phyloP scores from a whole-genome alignment of 2,888 invertebrate species.

The Macrosoma leucophasiata region DNA sequence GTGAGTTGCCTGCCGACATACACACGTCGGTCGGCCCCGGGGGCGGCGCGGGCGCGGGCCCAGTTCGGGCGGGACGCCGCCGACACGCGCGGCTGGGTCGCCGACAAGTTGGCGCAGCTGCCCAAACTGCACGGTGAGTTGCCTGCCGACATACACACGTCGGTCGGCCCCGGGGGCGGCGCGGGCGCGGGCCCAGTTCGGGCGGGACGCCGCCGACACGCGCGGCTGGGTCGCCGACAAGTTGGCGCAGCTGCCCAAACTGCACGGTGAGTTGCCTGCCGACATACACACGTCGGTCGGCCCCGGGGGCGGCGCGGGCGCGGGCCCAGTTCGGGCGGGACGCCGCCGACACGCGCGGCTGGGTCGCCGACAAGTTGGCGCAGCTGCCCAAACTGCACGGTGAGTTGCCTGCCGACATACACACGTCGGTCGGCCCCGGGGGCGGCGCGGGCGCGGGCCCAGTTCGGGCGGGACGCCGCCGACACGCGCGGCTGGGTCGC shows the following conservation, averaged over 20 bases:
- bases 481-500: slow-evolving; percentile 95
- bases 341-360: slow-evolving; percentile 91
- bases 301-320: slow-evolving; percentile 85
- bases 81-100: slow-evolving; percentile 93
- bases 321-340: slow-evolving; percentile 95
- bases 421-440: slow-evolving; percentile 81
- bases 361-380: slow-evolving; percentile 87
- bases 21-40: slow-evolving; percentile 81
- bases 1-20: slow-evolving; percentile 26
- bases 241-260: slow-evolving; percentile 85
- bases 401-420: slow-evolving; percentile 65
- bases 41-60: slow-evolving; percentile 87
- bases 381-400: slow-evolving; percentile 85
- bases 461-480: slow-evolving; percentile 93
- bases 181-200: slow-evolving; percentile 91
- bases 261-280: slow-evolving; percentile 66
- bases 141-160: slow-evolving; percentile 53
- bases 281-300: slow-evolving; percentile 79
- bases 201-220: slow-evolving; percentile 93
- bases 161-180: slow-evolving; percentile 84
- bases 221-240: slow-evolving; percentile 90
- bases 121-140: slow-evolving; percentile 79
- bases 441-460: slow-evolving; percentile 88
- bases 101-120: slow-evolving; percentile 82
- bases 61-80: slow-evolving; percentile 94